Evolutionary conservation across 2,113 vertebrate species (phyloP).

Genomic region (Limanda limanda): DNA sequence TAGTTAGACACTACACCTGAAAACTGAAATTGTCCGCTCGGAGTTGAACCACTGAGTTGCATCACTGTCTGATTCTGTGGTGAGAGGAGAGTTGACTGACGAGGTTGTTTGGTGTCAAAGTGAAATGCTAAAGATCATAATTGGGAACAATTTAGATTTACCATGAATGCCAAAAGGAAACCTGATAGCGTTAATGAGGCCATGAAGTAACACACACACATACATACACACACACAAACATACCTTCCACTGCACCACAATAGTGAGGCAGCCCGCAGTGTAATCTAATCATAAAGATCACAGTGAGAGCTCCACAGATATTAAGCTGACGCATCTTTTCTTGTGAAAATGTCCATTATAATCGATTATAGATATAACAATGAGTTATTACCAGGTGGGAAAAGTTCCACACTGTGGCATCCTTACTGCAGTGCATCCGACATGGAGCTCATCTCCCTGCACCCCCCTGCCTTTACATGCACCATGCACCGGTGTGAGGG

Average conservation of each 20-base stretch:
- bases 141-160: not conserved
- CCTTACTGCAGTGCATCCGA: not conserved
- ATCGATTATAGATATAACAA: not conserved
- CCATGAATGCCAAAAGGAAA: not conserved
- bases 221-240: no score
- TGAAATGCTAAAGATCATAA: not conserved
- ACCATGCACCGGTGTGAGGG: not conserved
- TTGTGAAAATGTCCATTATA: not conserved
- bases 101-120: not conserved
- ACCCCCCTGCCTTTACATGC: conserved; percentile 8
- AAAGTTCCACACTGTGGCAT: not conserved
- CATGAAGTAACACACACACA: not conserved
- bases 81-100: not conserved
- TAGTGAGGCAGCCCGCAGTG: not conserved
- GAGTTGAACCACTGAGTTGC: no score
- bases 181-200: not conserved
- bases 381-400: not conserved
- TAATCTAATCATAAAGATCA: not conserved
- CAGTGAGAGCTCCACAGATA: not conserved
- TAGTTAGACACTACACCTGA: no score
- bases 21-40: no score
- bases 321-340: not conserved
- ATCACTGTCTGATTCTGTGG: no score
- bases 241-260: not conserved
- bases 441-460: conserved; percentile 8